Evolutionary conservation across 2,888 invertebrate genomes (phyloP).

Genomic region (Drosophila parthenogenetica): DNA sequence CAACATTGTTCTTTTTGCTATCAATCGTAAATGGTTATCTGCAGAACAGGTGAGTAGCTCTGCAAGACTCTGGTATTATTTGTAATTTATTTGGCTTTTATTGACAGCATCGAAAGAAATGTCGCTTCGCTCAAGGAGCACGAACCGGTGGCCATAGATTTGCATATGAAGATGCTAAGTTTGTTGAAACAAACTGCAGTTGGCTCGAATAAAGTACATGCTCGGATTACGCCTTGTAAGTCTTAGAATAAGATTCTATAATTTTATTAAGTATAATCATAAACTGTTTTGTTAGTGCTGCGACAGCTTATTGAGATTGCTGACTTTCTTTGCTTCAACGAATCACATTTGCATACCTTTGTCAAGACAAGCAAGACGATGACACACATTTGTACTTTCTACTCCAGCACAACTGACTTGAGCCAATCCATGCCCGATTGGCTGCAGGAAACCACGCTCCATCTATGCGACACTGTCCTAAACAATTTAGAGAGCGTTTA

Average conservation of each 20-base stretch:
- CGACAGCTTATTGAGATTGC: conserved; percentile 54
- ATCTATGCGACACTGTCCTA: conserved; percentile 52
- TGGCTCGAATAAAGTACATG: conserved; percentile 2
- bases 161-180: conserved; percentile 42
- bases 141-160: conserved; percentile 32
- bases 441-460: conserved; percentile 54
- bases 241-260: background rate
- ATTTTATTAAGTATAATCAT: background rate
- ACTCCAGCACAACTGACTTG: conserved; percentile 5
- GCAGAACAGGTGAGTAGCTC: conserved; percentile 22
- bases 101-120: conserved; percentile 21
- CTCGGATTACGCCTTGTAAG: conserved; percentile 43
- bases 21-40: conserved; percentile 38
- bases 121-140: conserved; percentile 19
- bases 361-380: conserved; percentile 69
- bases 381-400: conserved; percentile 56
- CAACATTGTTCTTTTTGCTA: conserved; percentile 43
- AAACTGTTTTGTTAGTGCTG: conserved; percentile 49
- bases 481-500: conserved; percentile 45
- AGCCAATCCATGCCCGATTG: conserved; percentile 38
- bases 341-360: conserved; percentile 42
- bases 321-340: conserved; percentile 28
- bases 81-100: background rate
- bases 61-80: background rate
- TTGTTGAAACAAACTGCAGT: conserved; percentile 30